Conservation (phyloP, 2,113 vertebrate species). For the Uria lomvia region DNA sequence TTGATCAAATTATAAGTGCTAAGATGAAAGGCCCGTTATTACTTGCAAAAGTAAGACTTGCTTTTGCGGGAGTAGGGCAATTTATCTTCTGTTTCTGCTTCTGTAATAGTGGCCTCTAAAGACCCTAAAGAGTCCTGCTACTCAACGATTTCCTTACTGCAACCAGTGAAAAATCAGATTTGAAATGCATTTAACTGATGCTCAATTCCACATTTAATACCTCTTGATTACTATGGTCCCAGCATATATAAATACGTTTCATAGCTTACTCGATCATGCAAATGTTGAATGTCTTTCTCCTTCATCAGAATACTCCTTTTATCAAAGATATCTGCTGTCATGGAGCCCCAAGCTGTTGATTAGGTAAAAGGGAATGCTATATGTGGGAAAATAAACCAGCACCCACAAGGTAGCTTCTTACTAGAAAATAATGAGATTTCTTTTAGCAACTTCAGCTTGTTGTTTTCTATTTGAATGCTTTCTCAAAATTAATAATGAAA, state of each 20-base stretch:
- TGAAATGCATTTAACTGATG: background rate
- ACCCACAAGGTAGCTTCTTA: background rate
- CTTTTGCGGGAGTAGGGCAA: background rate
- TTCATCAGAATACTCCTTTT: slow-evolving; percentile 1
- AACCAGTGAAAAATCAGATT: background rate
- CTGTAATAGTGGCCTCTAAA: slow-evolving; percentile 5
- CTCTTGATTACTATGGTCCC: background rate
- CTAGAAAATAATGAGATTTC: background rate
- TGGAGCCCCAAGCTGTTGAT: background rate
- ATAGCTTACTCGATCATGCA: background rate
- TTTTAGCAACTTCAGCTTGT: background rate
- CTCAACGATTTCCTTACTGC: background rate
- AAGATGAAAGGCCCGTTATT: background rate
- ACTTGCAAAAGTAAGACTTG: background rate
- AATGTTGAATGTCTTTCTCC: background rate
- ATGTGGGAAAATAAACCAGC: background rate
- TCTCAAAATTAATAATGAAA: background rate
- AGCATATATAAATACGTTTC: slow-evolving; percentile 16
- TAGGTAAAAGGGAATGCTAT: background rate
- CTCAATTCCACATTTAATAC: background rate
- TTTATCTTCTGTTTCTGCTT: background rate
- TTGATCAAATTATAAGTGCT: background rate
- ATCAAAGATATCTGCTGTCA: background rate
- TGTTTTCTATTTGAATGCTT: background rate
- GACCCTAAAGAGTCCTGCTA: background rate